These are phyloP conservation scores for Pimephales promelas DNA, from an alignment of 2,113 vertebrate genomes.

Conservation along the genomic window DNA sequence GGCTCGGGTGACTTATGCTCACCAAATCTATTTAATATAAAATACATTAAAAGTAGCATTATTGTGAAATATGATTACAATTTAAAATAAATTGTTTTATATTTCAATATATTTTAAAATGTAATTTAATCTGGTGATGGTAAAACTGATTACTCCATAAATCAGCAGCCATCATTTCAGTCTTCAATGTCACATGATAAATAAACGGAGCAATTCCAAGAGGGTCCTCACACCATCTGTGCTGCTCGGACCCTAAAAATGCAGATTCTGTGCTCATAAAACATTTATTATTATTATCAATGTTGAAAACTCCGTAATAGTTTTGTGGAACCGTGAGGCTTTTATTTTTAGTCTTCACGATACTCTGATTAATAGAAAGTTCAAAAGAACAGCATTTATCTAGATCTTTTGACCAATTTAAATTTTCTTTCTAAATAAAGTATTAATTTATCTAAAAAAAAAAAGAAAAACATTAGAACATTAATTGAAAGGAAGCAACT, in stretches of 20 bases:
- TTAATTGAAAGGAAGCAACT: neutral
- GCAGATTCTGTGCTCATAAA: neutral
- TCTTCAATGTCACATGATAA: neutral
- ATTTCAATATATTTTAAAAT: neutral
- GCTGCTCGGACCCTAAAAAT: neutral
- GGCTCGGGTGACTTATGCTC: neutral
- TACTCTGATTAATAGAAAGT: neutral
- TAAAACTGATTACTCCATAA: neutral
- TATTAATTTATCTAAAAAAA: neutral
- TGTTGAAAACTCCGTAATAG: neutral
- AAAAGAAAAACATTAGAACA: neutral
- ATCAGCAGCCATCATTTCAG: neutral
- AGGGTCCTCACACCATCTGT: too few species aligned
- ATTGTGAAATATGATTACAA: neutral
- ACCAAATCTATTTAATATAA: neutral
- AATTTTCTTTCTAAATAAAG: neutral
- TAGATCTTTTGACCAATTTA: neutral
- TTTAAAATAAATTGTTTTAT: neutral
- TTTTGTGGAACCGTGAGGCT: neutral
- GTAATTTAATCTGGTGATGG: neutral
- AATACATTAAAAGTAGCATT: neutral
- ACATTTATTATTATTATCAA: neutral
- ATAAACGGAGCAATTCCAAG: too few species aligned
- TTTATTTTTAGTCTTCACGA: too few species aligned
- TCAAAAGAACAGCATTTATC: neutral